phyloP scores from a whole-genome alignment of 1,140 invertebrate species.

The Cepaea nemoralis region DNA sequence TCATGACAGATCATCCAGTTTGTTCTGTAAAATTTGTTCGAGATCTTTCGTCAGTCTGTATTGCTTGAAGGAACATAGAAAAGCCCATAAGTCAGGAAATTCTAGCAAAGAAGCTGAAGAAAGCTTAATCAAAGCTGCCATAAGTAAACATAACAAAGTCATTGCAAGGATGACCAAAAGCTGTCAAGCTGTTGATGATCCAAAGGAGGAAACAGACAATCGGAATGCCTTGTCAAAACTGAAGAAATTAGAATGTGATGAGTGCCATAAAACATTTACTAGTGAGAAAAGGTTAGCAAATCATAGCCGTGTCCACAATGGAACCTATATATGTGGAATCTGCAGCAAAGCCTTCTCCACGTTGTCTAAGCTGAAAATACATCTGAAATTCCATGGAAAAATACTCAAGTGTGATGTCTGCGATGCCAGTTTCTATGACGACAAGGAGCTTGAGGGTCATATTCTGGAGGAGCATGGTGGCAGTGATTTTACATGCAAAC shows the following conservation, averaged over 20 bases:
- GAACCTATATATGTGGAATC: slow-evolving; percentile 16
- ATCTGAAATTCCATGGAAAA: slow-evolving; percentile 17
- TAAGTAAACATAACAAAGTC: slow-evolving; percentile 24
- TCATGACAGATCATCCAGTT: neutral
- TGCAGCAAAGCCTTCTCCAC: slow-evolving; percentile 23
- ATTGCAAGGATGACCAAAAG: neutral
- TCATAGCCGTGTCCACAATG: neutral
- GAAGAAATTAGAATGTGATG: slow-evolving; percentile 6
- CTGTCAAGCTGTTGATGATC: neutral
- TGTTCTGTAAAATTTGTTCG: slow-evolving; percentile 29
- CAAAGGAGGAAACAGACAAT: neutral
- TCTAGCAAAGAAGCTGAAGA: neutral
- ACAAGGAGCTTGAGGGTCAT: slow-evolving; percentile 16
- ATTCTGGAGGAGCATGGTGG: neutral
- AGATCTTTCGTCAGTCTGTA: slow-evolving; percentile 18
- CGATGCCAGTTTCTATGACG: slow-evolving; percentile 8
- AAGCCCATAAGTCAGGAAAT: neutral
- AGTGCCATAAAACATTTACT: neutral
- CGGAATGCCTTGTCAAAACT: neutral
- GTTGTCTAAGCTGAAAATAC: slow-evolving; percentile 25
- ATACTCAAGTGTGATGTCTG: slow-evolving; percentile 13
- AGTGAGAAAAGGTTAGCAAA: slow-evolving; percentile 10
- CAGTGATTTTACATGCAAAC: neutral
- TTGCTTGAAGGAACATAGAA: slow-evolving; percentile 3
- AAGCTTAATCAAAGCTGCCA: slow-evolving; percentile 23